phyloP scores from a whole-genome alignment of 2,113 vertebrate species.

The Larimichthys crocea region DNA sequence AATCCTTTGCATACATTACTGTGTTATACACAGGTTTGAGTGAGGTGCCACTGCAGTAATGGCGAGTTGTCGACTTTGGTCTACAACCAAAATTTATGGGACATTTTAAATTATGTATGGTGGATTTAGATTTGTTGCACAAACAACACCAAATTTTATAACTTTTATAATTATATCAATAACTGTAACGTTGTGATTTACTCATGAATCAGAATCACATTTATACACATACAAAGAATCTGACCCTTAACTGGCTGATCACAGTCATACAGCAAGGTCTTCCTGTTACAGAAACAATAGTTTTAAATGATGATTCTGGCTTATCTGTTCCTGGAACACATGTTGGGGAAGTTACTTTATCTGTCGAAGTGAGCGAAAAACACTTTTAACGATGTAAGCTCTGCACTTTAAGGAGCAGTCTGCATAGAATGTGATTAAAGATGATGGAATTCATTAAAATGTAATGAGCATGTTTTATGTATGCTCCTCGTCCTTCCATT shows the following conservation, averaged over 20 bases:
- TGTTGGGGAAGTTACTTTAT: neutral
- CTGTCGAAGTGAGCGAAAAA: slow-evolving; percentile 27
- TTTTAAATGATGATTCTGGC: slow-evolving; percentile 9
- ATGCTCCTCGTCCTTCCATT: slow-evolving; percentile 23
- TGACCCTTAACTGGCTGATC: neutral
- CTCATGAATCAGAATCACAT: neutral
- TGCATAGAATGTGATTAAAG: slow-evolving; percentile 51
- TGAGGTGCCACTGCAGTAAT: neutral
- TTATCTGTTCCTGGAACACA: slow-evolving; percentile 14
- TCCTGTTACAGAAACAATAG: slow-evolving; percentile 4
- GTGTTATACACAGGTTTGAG: neutral
- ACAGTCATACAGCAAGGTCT: neutral
- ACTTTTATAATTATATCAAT: neutral
- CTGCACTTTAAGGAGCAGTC: slow-evolving; percentile 24
- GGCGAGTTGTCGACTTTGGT: neutral
- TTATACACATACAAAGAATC: too few species aligned
- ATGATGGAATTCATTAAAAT: slow-evolving; percentile 58
- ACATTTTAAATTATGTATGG: neutral
- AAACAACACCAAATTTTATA: neutral
- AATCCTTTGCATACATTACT: neutral
- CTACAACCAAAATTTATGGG: neutral
- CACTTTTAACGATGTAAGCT: slow-evolving; percentile 30
- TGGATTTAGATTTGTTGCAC: neutral
- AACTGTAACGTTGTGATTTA: neutral
- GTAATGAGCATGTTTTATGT: slow-evolving; percentile 37